Base-by-base conservation (phyloP, 1,140 invertebrate species). In the Heliothis virescens region DNA sequence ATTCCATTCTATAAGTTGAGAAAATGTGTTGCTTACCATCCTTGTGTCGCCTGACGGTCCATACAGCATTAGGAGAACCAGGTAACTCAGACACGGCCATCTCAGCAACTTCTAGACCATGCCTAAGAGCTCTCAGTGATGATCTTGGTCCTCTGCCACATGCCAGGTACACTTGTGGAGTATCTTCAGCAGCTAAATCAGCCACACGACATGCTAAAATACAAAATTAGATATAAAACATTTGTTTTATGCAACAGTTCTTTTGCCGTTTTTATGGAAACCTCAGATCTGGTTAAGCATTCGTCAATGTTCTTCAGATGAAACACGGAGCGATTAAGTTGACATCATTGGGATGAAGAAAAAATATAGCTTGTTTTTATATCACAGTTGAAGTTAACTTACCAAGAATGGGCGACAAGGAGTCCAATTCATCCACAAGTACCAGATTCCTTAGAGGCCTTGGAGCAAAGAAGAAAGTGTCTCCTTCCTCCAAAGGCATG, bases 51-150 rank as follows among this genome's bases (percentile, higher is more conserved):
- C 99, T 99, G 1, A 99, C 99, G 48, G 99, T 99, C 99, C 99
- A 99, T 7, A 99, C 99, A 89, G 99, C 99, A 95, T 99, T 99
- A 11, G 99, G 99, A 93, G 99, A 99, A 92, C 99, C 99, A 13
- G 99, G 99, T 82, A 99, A 95, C 94, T 99, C 99, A 63, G 99
- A 99, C 3, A 99, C 99, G 85, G 99, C 99, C 99, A 99, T 99
- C 95, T 99, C 99, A 0, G 99, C 98, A 1, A 98, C 99, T 96
- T 99, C 99, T 13, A 99, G 95, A 87, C 99, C 99, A 95, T 99
- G 99, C 59, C 99, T 96, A 3, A 99, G 95, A 1, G 99, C 98
- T 88, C 99, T 95, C 3, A 99, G 87, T 0, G 98, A 98, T 0
- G 99, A 99, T 73, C 99, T 95, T 1, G 99, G 98, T 2, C 99